Evolutionary conservation across 2,888 invertebrate genomes (phyloP).

Genomic region (Macrosiphum euphorbiae): DNA sequence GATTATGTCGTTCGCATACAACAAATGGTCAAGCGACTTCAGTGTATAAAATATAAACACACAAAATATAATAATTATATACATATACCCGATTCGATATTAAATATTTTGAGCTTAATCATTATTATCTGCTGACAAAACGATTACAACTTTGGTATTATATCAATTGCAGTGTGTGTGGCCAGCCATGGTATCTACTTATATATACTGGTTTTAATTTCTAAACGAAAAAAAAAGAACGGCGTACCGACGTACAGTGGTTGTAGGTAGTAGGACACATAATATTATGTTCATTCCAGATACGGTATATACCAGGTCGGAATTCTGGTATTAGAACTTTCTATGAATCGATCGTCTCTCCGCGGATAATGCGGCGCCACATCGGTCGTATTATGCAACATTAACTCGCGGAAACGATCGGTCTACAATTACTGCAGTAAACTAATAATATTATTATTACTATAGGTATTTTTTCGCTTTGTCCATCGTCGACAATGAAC

Average conservation of each 20-base stretch:
- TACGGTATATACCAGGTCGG: neutral
- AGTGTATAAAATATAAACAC: neutral
- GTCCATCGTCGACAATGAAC: neutral
- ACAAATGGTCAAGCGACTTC: constrained; percentile 46
- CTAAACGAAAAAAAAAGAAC: neutral
- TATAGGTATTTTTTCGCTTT: neutral
- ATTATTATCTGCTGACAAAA: neutral
- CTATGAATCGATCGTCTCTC: neutral
- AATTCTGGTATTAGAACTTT: neutral
- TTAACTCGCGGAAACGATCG: neutral
- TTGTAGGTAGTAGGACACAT: neutral
- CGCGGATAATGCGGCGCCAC: neutral
- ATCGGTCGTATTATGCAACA: neutral
- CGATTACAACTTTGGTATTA: neutral
- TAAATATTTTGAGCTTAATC: neutral
- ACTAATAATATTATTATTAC: neutral
- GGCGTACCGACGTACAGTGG: neutral
- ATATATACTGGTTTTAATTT: neutral
- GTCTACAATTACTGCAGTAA: neutral
- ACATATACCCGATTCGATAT: neutral
- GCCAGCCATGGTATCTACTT: neutral
- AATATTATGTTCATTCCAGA: neutral
- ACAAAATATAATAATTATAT: neutral
- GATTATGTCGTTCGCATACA: constrained; percentile 40
- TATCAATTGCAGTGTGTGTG: neutral